Base-by-base conservation (phyloP, 2,797 vertebrate species). In the Epinephelus awoara region DNA sequence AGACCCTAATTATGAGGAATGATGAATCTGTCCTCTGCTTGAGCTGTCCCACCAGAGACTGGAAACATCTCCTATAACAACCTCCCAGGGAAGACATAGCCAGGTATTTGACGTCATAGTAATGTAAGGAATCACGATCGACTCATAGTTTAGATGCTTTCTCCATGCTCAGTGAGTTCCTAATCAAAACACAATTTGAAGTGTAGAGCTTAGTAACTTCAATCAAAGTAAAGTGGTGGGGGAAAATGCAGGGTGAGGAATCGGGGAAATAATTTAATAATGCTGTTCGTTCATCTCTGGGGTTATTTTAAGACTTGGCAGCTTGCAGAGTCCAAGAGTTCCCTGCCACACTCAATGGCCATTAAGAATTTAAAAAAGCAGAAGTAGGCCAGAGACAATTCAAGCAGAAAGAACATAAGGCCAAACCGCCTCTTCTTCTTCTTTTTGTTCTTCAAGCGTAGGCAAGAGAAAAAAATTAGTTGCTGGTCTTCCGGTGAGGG, bases 1-100 rank as follows among this genome's bases (percentile, higher is more conserved):
- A 85, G 86, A 79, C 72, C 69, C 88, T 92, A 92, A 93, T 94
- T 93, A 93, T 69, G 88, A 90, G 84, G 65, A 89, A 89, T 87
- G 79, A 89, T 65, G 85, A 86, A 80, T 85, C 82, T 78, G 75
- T 91, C 86, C 84, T 87, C 54, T 34, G 67, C 74, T 70, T 75
- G 68, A 64, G 78, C 59, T 4, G 57, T 83, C 87, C 85, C 92
- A 83, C 52, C 65, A 75, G 90, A 84, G 80, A 75, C 66, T 1
- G 46, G 79, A 79, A 79, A 76, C 58, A 62, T 75, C 69, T 51
- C 42, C 67, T 73, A 70, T 58, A 80, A 74, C 51, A 71, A 56
- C 70, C 67, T 74, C 56, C 55, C 50, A 46, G 56, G 56, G 67
- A 78, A 57, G 61, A 59, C 49, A 34, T 2, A 12, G 56, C 25